phyloP scores from a whole-genome alignment of 2,888 invertebrate genomes.

The Gasteruption jaculator region DNA sequence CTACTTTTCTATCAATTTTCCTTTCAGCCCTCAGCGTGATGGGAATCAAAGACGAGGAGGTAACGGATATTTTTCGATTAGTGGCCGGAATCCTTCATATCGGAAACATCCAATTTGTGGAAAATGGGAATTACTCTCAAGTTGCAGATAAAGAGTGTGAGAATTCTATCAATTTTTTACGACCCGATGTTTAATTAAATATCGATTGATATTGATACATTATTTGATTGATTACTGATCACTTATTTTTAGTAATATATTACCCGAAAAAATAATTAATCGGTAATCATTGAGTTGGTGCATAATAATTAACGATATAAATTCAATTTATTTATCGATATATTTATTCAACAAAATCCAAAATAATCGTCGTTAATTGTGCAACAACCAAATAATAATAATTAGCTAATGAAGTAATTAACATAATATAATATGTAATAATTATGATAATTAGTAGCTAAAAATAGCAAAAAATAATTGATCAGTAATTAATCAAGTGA shows the following conservation, averaged over 20 bases:
- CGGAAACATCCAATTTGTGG: conserved; percentile 60
- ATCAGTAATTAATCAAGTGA: too few species aligned
- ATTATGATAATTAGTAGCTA: too few species aligned
- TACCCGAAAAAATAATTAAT: too few species aligned
- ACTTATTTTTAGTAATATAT: background rate
- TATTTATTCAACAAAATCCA: too few species aligned
- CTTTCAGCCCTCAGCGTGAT: conserved; percentile 60
- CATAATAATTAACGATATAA: too few species aligned
- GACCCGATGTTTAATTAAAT: background rate
- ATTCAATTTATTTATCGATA: too few species aligned
- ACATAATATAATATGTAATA: too few species aligned
- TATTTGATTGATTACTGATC: background rate
- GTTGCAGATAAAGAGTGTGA: conserved; percentile 58
- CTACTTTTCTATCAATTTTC: background rate
- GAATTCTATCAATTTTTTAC: conserved; percentile 24
- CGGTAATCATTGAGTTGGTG: too few species aligned
- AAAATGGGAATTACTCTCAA: conserved; percentile 57
- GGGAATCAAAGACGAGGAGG: conserved; percentile 55
- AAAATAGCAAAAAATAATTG: too few species aligned
- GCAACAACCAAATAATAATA: too few species aligned
- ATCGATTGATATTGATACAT: background rate
- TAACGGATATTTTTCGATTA: conserved; percentile 56
- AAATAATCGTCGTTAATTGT: too few species aligned
- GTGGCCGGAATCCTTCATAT: conserved; percentile 63
- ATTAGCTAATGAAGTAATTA: too few species aligned